Conservation (phyloP, 2,797 vertebrate species). For the Etheostoma nigrum region DNA sequence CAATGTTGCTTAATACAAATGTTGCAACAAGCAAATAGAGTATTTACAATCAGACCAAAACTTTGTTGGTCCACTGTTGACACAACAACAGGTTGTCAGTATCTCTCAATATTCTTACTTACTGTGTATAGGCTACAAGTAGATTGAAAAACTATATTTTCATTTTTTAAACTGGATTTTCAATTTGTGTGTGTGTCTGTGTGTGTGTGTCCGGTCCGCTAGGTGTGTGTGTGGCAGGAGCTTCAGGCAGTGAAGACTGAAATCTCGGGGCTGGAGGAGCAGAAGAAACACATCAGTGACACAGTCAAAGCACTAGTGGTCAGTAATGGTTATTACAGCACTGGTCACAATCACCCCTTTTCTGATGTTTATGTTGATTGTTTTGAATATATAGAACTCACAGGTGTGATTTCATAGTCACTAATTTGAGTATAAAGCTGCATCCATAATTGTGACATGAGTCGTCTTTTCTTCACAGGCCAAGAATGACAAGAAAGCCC, state of each 20-base stretch:
- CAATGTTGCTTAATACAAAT: not conserved
- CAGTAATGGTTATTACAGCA: slow-evolving; percentile 61
- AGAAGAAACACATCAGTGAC: slow-evolving; percentile 82
- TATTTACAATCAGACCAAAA: not conserved
- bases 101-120: not conserved
- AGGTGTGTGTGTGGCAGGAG: slow-evolving; percentile 87
- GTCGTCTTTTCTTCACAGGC: slow-evolving; percentile 65
- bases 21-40: not conserved
- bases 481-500: slow-evolving; percentile 72
- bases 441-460: slow-evolving; percentile 1
- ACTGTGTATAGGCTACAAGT: not conserved
- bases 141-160: not conserved
- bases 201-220: not conserved
- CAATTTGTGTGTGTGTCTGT: not conserved
- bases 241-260: slow-evolving; percentile 80
- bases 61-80: not conserved
- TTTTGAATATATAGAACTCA: not conserved
- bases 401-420: not conserved
- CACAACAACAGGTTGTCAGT: not conserved
- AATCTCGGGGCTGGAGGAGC: slow-evolving; percentile 83
- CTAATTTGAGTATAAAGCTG: slow-evolving; percentile 1
- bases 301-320: slow-evolving; percentile 85
- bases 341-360: not conserved
- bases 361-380: not conserved
- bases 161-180: not conserved